Base-by-base conservation (phyloP, 2,888 invertebrate species). In the Psylliodes chrysocephalus region DNA sequence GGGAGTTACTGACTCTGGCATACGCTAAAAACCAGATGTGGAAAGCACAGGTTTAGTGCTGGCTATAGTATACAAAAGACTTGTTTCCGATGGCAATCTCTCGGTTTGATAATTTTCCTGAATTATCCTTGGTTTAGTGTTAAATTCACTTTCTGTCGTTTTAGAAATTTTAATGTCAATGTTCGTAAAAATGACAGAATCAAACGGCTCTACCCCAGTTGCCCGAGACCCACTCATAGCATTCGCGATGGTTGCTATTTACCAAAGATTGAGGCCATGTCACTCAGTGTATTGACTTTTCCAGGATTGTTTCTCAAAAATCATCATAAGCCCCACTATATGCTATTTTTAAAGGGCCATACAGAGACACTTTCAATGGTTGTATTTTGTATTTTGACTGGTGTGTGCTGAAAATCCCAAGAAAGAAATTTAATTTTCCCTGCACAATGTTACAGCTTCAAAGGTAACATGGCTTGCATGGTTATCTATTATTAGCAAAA, bases 391-490 rank as follows among this genome's bases (percentile, higher is more conserved):
- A n/a, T n/a, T n/a, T n/a, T 63, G 51, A 52, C 56, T 56, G 1
- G 42, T 63, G 42, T 61, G 61, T 38, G 54, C 40, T 0, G 62
- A 33, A 66, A 66, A 66, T 52, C 63, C 63, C 19, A 66, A 17
- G 17, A 63, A 35, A 30, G 40, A 22, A 52, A 63, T 60, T 33
- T 15, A 18, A 25, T 54, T 57, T 30, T 62, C 35, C 10, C 66
- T 42, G 14, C 59, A 66, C 28, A 63, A 28, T 12, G n/a, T 60
- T 10, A 66, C 44, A 14, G 63, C 63, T 46, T 60, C 46, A 1
- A 63, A 46, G 18, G 63, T 60, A 46, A 66, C 33, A 52, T 66
- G 63, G 3, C 44, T 55, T n/a, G 63, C 63, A 47, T 66, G 60
- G 42, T 63, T 66, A 33, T 66, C 66, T 60, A 66, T 63, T 17